Base-by-base conservation (phyloP, 2,113 vertebrate species). In the Heterocephalus glaber region DNA sequence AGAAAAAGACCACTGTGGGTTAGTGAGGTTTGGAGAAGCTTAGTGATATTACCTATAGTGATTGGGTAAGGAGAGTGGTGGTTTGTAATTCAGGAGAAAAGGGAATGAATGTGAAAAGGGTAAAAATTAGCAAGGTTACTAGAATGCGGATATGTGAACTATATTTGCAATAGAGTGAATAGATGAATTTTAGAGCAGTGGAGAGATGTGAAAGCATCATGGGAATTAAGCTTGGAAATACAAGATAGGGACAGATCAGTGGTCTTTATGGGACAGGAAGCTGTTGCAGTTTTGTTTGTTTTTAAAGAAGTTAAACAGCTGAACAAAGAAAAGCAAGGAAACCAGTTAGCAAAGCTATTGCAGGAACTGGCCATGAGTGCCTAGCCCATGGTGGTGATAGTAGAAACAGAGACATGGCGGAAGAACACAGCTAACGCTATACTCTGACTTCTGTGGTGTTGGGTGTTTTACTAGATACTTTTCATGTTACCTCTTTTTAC, bases 1-100 rank as follows among this genome's bases (percentile, higher is more conserved):
- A 56, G 83, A 41, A 90, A 72, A 92, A 61, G 30, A 12, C 84
- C 63, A 47, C n/a, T 68, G 17, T 58, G 38, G 54, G 22, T 54
- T 76, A 56, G 22, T 95, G 3, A 88, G 61, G 13, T 86, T 66
- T 87, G 35, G 61, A 93, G 82, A 81, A 70, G 16, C 38, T 92
- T 83, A 13, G n/a, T 70, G 41, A 76, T 66, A 22, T n/a, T 74
- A 33, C 24, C 79, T 49, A 9, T 33, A 52, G 70, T 81, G 77
- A 66, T 61, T 22, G 9, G 30, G 30, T n/a, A 16, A 86, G 30
- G 52, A 72, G 13, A 68, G 33, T 66, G 65, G 60, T 41, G 20
- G n/a, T 83, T 86, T 96, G 68, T 56, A 66, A 61, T 84, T 82
- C 17, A 54, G 79, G 65, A 87, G 58, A 61, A 65, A 89, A 72